phyloP scores from a whole-genome alignment of 2,113 vertebrate genomes.

The Poeciliopsis occidentalis region DNA sequence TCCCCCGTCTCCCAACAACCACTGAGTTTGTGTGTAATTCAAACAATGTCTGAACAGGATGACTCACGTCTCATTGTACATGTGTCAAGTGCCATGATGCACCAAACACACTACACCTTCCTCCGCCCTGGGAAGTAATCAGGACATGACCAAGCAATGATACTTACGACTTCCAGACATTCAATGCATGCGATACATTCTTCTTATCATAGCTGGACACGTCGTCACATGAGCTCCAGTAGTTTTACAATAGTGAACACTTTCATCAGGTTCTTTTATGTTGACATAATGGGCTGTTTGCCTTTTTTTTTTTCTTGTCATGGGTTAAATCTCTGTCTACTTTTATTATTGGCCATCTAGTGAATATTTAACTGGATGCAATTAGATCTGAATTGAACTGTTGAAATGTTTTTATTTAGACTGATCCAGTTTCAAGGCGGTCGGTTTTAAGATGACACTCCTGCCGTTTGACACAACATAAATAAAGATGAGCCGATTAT shows the following conservation, averaged over 20 bases:
- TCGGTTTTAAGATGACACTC: not conserved
- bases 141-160: constrained; percentile 24
- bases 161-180: constrained; percentile 7
- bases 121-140: constrained; percentile 24
- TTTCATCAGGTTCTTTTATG: not conserved
- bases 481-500: not conserved
- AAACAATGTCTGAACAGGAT: constrained; percentile 29
- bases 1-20: not conserved
- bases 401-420: not conserved
- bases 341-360: too few relatives aligned
- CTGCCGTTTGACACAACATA: not conserved
- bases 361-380: too few relatives aligned
- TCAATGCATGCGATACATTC: not conserved
- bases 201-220: not conserved
- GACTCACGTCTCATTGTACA: constrained; percentile 38
- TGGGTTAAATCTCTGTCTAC: too few relatives aligned
- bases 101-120: constrained; percentile 18
- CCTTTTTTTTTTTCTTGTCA: too few relatives aligned
- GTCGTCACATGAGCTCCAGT: too few relatives aligned
- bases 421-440: not conserved
- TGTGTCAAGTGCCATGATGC: constrained; percentile 20
- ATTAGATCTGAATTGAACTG: not conserved
- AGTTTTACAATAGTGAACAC: not conserved
- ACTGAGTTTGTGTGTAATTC: constrained; percentile 9
- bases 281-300: not conserved